phyloP scores from a whole-genome alignment of 2,113 vertebrate species.

The Marcusenius ussheri region DNA sequence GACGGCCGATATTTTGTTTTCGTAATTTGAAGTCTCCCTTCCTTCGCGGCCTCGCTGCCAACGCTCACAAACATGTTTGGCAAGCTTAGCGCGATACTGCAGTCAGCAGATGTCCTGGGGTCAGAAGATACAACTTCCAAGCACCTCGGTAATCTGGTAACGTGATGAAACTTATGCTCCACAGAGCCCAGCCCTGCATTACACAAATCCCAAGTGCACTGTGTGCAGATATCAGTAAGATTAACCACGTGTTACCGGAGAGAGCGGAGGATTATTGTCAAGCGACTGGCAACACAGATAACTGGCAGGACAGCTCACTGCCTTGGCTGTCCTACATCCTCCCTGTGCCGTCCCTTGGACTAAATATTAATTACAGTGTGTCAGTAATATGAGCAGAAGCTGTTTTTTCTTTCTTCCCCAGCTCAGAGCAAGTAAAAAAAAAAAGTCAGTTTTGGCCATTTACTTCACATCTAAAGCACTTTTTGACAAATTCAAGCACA shows the following conservation, averaged over 20 bases:
- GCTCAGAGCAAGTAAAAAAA: background rate
- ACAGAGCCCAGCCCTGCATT: constrained; percentile 38
- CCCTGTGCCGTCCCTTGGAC: constrained; percentile 35
- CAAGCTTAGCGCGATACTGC: background rate
- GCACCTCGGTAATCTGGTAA: constrained; percentile 50
- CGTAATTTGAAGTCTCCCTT: constrained; percentile 10
- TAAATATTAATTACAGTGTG: constrained; percentile 58
- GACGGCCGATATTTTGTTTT: background rate
- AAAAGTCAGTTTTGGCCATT: background rate
- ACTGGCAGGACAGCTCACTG: constrained; percentile 50
- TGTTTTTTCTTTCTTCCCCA: background rate
- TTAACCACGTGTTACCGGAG: constrained; percentile 41
- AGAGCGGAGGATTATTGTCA: constrained; percentile 51
- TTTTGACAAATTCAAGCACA: background rate
- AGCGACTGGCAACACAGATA: constrained; percentile 36
- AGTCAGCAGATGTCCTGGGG: constrained; percentile 4
- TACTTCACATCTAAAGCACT: background rate
- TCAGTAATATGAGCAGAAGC: constrained; percentile 51
- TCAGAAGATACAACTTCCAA: background rate
- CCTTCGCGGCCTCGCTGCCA: constrained; percentile 17
- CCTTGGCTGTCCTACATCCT: constrained; percentile 20
- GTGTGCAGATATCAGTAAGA: constrained; percentile 48
- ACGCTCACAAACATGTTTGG: background rate
- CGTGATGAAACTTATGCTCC: constrained; percentile 53
- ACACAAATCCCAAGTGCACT: constrained; percentile 47